A percentile compares a stretch with the other conserved stretches of the same genome.
phyloP scores from a whole-genome alignment of 2,888 invertebrate genomes.

The Melinaea marsaeus region DNA sequence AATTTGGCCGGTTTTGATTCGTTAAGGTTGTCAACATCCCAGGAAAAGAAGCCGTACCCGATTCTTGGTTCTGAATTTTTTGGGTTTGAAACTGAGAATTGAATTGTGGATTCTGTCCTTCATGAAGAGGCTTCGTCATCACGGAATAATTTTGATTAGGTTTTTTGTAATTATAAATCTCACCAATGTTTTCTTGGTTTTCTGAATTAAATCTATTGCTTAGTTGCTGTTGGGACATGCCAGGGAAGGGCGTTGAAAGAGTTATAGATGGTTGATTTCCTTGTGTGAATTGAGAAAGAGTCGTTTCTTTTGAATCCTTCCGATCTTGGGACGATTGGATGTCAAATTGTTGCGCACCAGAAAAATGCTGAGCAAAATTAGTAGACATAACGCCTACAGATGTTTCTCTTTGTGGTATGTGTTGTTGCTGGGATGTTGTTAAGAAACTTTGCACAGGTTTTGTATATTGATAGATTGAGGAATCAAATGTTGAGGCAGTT shows the following conservation, averaged over 20 bases:
- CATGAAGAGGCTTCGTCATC: conserved; percentile 17
- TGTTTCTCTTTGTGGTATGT: neutral
- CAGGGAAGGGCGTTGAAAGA: neutral
- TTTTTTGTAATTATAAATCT: conserved; percentile 59
- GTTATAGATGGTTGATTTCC: neutral
- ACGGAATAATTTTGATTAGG: conserved; percentile 45
- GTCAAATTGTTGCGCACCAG: neutral
- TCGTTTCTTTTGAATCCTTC: conserved; percentile 19
- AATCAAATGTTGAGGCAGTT: neutral
- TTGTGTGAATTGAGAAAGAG: neutral
- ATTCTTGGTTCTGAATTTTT: too few species aligned
- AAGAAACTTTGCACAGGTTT: neutral
- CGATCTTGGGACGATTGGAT: neutral
- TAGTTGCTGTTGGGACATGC: neutral
- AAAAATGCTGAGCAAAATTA: neutral
- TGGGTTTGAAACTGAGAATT: neutral
- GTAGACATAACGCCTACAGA: neutral
- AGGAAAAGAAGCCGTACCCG: too few species aligned
- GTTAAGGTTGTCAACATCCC: conserved; percentile 5
- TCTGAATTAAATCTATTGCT: conserved; percentile 1
- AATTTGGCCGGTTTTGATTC: conserved; percentile 1
- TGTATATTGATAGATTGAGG: neutral
- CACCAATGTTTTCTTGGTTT: conserved; percentile 40
- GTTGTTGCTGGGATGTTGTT: neutral
- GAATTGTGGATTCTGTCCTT: too few species aligned